Evolutionary conservation across 2,888 invertebrate genomes (phyloP), one percentile per base, ranked within the genome.

Genomic region (Diarsia rubi): DNA sequence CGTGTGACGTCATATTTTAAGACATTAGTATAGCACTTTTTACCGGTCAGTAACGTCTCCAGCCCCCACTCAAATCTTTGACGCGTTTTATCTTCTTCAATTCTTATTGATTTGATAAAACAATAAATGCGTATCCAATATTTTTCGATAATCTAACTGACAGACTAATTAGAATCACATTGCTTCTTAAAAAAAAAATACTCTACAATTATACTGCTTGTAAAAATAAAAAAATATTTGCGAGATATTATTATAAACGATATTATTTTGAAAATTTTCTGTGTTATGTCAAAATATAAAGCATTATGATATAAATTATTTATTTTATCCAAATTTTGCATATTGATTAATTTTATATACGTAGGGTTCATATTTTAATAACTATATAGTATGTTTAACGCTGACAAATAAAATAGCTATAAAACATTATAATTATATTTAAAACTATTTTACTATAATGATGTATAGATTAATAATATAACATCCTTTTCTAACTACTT

Each of bases 401-500:
- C 44, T 47, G 31, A 81, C 4, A 44, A 62, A 60, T 45, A 31
- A 14, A 31, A 24, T 75, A 82, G 49, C 44, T 44, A 45, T 64
- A 75, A 76, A 45, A 21, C 47, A 37, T 31, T 49, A 24, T 62
- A 54, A 62, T 42, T 42, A 19, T 52, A 79, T 19, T 42, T 52
- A 82, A 59, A 57, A 57, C 1, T 1, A 57, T 16, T 27, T 8
- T 27, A 57, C 8, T 27, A 16, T 12, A 54, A n/a, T n/a, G n/a
- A n/a, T 57, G 57, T 57, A 27, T 57, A 57, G 42, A 62, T 63
- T 65, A 65, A 42, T 59, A 69, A 66, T 71, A 70, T 77, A 57
- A n/a, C 81, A 82, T 86, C 86, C 86, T 88, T 86, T 88, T 88
- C 88, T 88, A 82, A 82, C 79, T 68, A 77, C 76, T 72, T 69